phyloP scores from a whole-genome alignment of 2,797 vertebrate species.

The Harpagifer antarcticus region DNA sequence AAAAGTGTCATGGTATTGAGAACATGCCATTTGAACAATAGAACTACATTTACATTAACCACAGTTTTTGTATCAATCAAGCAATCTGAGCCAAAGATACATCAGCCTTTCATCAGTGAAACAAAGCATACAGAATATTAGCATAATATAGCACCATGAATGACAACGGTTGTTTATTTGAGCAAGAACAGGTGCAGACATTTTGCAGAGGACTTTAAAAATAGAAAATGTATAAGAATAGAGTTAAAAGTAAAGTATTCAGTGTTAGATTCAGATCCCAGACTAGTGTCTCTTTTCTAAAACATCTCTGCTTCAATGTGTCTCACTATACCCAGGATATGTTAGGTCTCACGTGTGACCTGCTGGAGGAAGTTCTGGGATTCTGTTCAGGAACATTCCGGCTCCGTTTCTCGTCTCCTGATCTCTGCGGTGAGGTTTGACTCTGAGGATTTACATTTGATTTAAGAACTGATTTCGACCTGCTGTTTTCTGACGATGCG shows the following conservation, averaged over 20 bases:
- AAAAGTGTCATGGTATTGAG: too few species aligned
- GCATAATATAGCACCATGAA: too few species aligned
- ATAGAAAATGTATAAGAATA: neutral
- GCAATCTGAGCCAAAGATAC: too few species aligned
- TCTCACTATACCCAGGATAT: conserved; percentile 74
- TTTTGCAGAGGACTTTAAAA: neutral
- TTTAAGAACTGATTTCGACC: neutral
- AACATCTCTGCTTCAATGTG: too few species aligned
- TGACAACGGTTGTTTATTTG: neutral
- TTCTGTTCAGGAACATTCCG: neutral
- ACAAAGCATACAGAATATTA: too few species aligned
- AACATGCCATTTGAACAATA: too few species aligned
- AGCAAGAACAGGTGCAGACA: neutral
- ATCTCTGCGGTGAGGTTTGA: neutral
- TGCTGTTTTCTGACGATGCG: conserved; percentile 1
- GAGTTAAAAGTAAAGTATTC: conserved; percentile 11
- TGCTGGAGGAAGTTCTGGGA: neutral
- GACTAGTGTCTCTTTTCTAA: too few species aligned
- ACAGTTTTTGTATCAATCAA: too few species aligned
- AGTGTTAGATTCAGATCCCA: too few species aligned
- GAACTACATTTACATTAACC: too few species aligned
- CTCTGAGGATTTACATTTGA: conserved; percentile 18
- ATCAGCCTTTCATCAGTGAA: too few species aligned
- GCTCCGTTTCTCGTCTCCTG: neutral
- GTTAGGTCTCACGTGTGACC: conserved; percentile 47